These are phyloP conservation scores for Eidolon helvum DNA, from an alignment of 2,113 vertebrate genomes.

Conservation along the genomic window DNA sequence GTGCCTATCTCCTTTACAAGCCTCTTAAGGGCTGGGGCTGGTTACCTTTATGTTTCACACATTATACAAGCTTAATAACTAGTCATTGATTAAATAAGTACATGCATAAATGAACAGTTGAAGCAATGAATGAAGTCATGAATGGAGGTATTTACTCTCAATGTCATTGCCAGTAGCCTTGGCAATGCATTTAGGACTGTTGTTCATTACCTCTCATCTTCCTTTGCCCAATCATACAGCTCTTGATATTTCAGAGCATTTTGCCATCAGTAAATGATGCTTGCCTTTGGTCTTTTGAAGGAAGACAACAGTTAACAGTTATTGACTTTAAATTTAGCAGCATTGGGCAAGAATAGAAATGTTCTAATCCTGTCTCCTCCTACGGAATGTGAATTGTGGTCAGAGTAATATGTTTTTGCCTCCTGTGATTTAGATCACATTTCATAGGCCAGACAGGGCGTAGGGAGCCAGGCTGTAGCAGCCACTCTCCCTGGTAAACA, in stretches of 20 bases:
- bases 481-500: conserved; percentile 82
- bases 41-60: neutral
- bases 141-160: neutral
- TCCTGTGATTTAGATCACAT: conserved; percentile 86
- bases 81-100: neutral
- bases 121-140: neutral
- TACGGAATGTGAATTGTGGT: conserved; percentile 82
- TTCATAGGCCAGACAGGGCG: conserved; percentile 80
- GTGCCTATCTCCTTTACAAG: neutral
- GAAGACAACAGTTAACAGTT: conserved; percentile 67
- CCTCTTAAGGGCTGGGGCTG: neutral
- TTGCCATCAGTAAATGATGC: conserved; percentile 55
- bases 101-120: neutral
- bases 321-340: conserved; percentile 81
- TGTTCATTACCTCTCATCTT: conserved; percentile 37
- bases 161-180: neutral
- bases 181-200: neutral
- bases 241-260: conserved; percentile 59
- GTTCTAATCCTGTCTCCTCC: conserved; percentile 80
- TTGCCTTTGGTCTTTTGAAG: conserved; percentile 62
- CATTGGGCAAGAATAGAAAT: conserved; percentile 82
- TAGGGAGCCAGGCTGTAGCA: conserved; percentile 79
- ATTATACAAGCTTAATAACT: neutral
- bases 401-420: conserved; percentile 83
- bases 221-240: conserved; percentile 26